A percentile compares a stretch with the other conserved stretches of the same genome.
Conservation (phyloP, 2,113 vertebrate species). For the Labrus mixtus region DNA sequence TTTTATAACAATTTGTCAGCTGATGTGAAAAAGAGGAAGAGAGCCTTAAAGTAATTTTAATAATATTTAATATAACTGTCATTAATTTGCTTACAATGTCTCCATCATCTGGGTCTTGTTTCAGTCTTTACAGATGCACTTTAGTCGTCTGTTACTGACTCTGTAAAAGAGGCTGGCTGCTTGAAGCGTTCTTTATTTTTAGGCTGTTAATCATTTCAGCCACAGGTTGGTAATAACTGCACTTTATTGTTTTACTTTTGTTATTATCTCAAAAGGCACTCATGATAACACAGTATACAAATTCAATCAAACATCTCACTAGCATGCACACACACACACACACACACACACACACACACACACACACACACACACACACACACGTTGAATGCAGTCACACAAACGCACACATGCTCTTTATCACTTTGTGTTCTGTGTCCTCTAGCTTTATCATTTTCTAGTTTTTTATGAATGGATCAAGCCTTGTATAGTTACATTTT, state of each 20-base stretch:
- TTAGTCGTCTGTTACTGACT: constrained; percentile 28
- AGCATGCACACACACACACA: constrained; percentile 20
- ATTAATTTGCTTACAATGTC: constrained; percentile 1
- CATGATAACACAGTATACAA: background rate
- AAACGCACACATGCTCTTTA: background rate
- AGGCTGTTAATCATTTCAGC: constrained; percentile 19
- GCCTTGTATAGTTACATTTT: constrained; percentile 63
- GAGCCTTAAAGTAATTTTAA: background rate
- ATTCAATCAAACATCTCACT: background rate
- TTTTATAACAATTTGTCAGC: background rate
- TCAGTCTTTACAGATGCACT: constrained; percentile 28
- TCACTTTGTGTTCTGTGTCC: constrained; percentile 47
- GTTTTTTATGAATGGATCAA: constrained; percentile 69
- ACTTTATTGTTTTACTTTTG: constrained; percentile 42
- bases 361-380: background rate
- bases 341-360: constrained; percentile 13
- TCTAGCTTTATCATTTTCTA: constrained; percentile 72
- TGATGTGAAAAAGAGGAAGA: background rate
- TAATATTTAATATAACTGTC: background rate
- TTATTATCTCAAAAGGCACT: constrained; percentile 29
- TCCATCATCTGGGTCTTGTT: constrained; percentile 2
- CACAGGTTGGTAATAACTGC: constrained; percentile 38
- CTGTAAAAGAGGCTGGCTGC: constrained; percentile 31
- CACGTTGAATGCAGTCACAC: background rate
- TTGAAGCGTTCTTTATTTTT: constrained; percentile 26